A percentile compares a stretch with the other conserved stretches of the same genome.
Conservation (phyloP, 92 coral and sea anemone species). For the Porites lobata region DNA sequence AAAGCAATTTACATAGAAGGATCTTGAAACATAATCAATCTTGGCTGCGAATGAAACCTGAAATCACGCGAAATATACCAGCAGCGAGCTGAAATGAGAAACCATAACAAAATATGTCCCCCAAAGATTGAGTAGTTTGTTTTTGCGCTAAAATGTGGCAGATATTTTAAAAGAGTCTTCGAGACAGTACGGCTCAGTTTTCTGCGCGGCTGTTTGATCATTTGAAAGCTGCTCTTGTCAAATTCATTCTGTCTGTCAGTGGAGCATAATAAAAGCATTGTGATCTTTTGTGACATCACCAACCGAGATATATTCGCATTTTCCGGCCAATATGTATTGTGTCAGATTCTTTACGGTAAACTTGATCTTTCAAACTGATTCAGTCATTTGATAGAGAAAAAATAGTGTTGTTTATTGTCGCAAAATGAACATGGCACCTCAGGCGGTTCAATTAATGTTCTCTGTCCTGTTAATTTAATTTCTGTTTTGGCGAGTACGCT, state of each 20-base stretch:
- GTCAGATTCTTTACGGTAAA: not conserved
- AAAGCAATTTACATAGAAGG: constrained; percentile 8
- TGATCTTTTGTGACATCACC: constrained; percentile 36
- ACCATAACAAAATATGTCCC: too few species aligned
- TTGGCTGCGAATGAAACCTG: not conserved
- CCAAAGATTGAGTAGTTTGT: not conserved
- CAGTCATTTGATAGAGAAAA: not conserved
- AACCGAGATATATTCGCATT: not conserved
- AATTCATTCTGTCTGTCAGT: not conserved
- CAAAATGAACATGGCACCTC: constrained; percentile 28
- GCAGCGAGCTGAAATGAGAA: not conserved
- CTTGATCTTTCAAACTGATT: constrained; percentile 2
- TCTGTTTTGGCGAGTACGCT: constrained; percentile 26
- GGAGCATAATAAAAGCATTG: not conserved
- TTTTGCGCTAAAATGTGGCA: not conserved
- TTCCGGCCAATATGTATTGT: constrained; percentile 3
- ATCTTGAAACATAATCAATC: constrained; percentile 22
- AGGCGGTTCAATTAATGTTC: constrained; percentile 14
- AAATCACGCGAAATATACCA: not conserved
- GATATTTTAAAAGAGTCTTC: not conserved
- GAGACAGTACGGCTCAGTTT: not conserved
- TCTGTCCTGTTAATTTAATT: constrained; percentile 28
- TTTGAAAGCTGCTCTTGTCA: not conserved
- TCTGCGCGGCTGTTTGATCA: not conserved
- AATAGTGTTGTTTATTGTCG: not conserved